phyloP scores from a whole-genome alignment of 2,888 invertebrate genomes.

The Caenorhabditis sulstoni region DNA sequence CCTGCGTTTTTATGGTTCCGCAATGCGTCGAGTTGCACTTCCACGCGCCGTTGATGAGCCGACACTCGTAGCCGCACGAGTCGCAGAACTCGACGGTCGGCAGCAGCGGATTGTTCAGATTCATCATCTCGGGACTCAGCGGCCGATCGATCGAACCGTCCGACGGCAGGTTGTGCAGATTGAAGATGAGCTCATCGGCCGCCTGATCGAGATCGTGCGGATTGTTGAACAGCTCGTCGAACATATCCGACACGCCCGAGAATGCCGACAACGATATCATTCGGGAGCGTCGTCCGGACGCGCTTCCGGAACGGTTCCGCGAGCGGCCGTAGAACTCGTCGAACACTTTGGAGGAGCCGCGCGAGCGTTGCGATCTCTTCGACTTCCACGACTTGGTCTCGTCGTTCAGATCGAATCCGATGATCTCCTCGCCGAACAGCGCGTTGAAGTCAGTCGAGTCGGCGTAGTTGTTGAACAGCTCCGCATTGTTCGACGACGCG shows the following conservation, averaged over 20 bases:
- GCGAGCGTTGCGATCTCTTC: constrained; percentile 63
- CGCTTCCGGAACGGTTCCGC: constrained; percentile 58
- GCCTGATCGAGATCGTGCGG: constrained; percentile 45
- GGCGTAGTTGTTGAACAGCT: constrained; percentile 43
- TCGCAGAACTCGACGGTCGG: constrained; percentile 67
- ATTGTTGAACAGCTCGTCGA: constrained; percentile 65
- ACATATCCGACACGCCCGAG: constrained; percentile 68
- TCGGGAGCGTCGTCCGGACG: constrained; percentile 52
- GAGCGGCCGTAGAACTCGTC: constrained; percentile 56
- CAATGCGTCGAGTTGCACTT: constrained; percentile 40
- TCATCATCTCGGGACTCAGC: constrained; percentile 64
- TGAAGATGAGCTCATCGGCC: constrained; percentile 65
- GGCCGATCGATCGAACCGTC: constrained; percentile 65
- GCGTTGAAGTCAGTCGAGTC: constrained; percentile 55
- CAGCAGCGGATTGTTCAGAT: constrained; percentile 51
- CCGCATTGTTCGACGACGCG: constrained; percentile 21
- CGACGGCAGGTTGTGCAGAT: constrained; percentile 66
- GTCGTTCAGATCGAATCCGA: constrained; percentile 51
- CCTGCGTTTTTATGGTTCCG: constrained; percentile 22
- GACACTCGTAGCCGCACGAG: constrained; percentile 73
- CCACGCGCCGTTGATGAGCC: constrained; percentile 50
- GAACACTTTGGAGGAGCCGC: constrained; percentile 62
- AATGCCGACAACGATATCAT: constrained; percentile 64
- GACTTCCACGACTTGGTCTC: constrained; percentile 67
- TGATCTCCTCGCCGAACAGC: constrained; percentile 47